A percentile compares a stretch with the other conserved stretches of the same genome.
Evolutionary conservation across 2,113 vertebrate species (phyloP).

Genomic region (Aspiorhynchus laticeps): DNA sequence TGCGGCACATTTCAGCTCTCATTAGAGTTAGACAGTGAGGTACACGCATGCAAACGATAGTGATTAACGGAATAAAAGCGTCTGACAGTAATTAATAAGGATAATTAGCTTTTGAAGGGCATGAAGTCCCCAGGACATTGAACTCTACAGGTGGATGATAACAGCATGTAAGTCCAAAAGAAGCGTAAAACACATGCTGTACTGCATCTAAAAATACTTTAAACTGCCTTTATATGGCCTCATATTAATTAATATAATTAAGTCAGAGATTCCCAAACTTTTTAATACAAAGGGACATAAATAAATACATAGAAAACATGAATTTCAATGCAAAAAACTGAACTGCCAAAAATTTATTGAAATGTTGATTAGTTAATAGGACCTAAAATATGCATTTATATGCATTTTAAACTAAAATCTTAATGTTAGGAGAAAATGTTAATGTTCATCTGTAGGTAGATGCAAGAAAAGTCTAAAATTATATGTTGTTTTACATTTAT

Average conservation of each 20-base stretch:
- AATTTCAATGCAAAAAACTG: too few species aligned
- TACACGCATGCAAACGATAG: slow-evolving; percentile 40
- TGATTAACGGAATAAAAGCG: slow-evolving; percentile 59
- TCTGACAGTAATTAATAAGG: slow-evolving; percentile 68
- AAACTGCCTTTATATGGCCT: background rate
- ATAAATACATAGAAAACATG: too few species aligned
- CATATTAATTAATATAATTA: background rate
- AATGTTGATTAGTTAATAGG: background rate
- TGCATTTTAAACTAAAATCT: background rate
- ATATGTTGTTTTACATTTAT: background rate
- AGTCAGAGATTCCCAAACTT: background rate
- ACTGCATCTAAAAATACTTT: background rate
- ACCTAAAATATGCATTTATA: background rate
- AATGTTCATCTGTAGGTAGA: background rate
- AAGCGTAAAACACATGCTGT: background rate
- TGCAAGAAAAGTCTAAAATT: background rate
- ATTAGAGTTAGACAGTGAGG: slow-evolving; percentile 18
- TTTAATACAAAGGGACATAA: background rate
- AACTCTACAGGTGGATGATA: slow-evolving; percentile 60
- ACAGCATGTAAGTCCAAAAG: background rate
- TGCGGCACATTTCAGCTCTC: background rate
- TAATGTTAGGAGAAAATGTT: background rate
- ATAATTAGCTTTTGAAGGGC: slow-evolving; percentile 70
- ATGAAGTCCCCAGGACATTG: slow-evolving; percentile 38
- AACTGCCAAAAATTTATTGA: background rate